Evolutionary conservation across 2,888 invertebrate species (phyloP), one percentile per base, ranked within the genome.

Genomic region (Nomada flava): DNA sequence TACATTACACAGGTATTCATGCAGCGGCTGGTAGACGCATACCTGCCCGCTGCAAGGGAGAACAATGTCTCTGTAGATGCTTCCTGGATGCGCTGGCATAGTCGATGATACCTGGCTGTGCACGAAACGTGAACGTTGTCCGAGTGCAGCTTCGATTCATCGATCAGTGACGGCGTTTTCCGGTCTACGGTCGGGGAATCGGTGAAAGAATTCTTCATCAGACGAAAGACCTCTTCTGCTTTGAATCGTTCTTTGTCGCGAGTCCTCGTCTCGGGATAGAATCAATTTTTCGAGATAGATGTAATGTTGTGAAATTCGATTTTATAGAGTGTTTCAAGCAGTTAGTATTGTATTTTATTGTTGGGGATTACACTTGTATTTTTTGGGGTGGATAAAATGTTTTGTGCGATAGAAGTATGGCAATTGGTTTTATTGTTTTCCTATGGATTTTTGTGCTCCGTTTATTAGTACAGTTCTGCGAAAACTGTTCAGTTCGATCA

Each of bases 21-120:
- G 53, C 15, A 36, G 13, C 47, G 15, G 23, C 26, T 74, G 59
- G 65, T 70, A 74, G 69, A 9, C 20, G 52, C 9, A 70, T 59
- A 47, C 63, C 52, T 26, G 10, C 67, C 59, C 57, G 80, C 62
- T 79, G 70, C 44, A n/a, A n/a, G 26, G 65, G 47, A 42, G 76
- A 20, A 20, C 18, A 23, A 70, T 53, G 52, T 67, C 70, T 70
- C 26, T 50, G 52, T 71, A 52, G 68, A 26, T 23, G 18, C 55
- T 59, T 44, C 57, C 64, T 64, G 18, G 18, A 79, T 63, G 29
- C 26, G 52, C 23, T 36, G 42, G 62, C 29, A 20, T 59, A 36
- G 59, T 42, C 68, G 55, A 59, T 60, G 69, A 76, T 73, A 57
- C 68, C 55, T 52, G 23, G 36, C 7, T 47, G 44, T 26, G 15